Evolutionary conservation across 2,888 invertebrate species (phyloP).

Genomic region (Cacoxenus indagator): DNA sequence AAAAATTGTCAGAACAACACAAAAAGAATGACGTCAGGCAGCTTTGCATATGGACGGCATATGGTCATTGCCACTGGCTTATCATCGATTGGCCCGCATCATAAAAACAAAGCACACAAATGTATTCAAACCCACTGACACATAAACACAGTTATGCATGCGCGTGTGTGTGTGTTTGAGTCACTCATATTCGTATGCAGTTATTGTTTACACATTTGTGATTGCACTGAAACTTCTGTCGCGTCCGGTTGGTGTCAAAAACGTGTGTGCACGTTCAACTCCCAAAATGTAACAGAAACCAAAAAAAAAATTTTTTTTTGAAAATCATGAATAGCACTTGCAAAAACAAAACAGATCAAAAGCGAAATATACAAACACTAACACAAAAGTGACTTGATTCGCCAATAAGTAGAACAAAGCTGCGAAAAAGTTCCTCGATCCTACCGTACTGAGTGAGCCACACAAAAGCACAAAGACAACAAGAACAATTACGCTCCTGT

Average conservation of each 20-base stretch:
- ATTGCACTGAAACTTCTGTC: not conserved
- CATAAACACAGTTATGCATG: not conserved
- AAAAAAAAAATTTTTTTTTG: too few relatives aligned
- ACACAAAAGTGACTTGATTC: too few relatives aligned
- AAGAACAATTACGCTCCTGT: conserved; percentile 36
- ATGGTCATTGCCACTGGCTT: not conserved
- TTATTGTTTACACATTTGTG: not conserved
- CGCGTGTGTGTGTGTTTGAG: not conserved
- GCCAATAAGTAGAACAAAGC: conserved; percentile 4
- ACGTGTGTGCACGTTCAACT: too few relatives aligned
- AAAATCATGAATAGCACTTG: too few relatives aligned
- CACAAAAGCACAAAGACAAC: too few relatives aligned
- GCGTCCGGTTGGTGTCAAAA: too few relatives aligned
- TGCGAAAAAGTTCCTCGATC: not conserved
- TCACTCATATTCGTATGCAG: not conserved
- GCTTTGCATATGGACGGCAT: not conserved
- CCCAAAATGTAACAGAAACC: too few relatives aligned
- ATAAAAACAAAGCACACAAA: not conserved
- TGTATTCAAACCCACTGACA: not conserved
- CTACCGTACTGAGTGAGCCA: not conserved
- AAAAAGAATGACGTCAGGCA: not conserved
- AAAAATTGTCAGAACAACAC: not conserved
- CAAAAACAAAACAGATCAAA: too few relatives aligned
- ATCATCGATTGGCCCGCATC: not conserved
- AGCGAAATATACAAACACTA: too few relatives aligned